Evolutionary conservation across 2,888 invertebrate genomes (phyloP), one percentile per base, ranked within the genome.

Genomic region (Epistrophella euchroma): DNA sequence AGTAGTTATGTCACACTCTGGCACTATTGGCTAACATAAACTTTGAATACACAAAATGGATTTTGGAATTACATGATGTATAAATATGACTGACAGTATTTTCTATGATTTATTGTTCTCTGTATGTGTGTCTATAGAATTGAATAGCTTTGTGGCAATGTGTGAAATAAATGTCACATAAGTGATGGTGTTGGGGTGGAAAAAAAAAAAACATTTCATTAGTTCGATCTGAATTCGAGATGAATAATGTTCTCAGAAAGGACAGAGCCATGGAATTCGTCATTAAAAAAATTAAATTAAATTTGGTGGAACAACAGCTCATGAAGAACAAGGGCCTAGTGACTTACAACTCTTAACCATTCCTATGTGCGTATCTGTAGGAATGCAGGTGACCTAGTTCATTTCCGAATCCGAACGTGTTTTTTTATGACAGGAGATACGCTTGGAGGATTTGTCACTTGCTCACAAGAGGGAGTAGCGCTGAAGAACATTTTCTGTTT

Each of bases 61-160:
- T 74, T 79, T 83, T 43, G 15, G 62, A 64, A 74, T 70, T 74
- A 52, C 22, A 19, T 19, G 74, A 62, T 74, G 22, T 19, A 50
- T 52, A 52, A 52, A 52, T 28, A 79, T 83, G 74, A 64, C 68
- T 70, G 62, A 35, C 40, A 62, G 73, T 64, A 64, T 74, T 75
- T 75, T 19, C 45, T 75, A 64, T 84, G 83, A 84, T 79, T 79
- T 84, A 84, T 84, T 70, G 64, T 50, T 47, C 10, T 28, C 15
- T 28, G 25, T 15, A 7, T 52, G 15, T 19, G 15, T 19, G 2
- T 35, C 28, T 35, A 19, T 25, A 62, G 37, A 47, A 40, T 64
- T 74, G 52, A 74, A 52, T 66, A 28, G 56, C 28, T 56, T 22
- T 56, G 43, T 43, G 43, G 56, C 45, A 32, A 45, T 45, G 35